Evolutionary conservation across 2,113 vertebrate genomes (phyloP).

Genomic region (Saimiri boliviensis): DNA sequence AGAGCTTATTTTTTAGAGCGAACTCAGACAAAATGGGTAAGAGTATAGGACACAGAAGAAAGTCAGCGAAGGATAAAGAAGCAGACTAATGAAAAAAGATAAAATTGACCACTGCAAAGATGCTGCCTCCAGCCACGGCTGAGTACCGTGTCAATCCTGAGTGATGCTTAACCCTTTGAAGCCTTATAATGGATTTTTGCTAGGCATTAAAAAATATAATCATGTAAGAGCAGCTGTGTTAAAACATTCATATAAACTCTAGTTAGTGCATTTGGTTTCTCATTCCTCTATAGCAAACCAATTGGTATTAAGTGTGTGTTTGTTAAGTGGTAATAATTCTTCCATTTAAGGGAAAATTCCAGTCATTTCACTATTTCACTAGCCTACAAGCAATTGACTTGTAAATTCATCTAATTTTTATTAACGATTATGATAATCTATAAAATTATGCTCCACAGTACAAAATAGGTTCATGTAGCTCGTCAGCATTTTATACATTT

Average conservation of each 20-base stretch:
- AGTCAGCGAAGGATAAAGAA: background rate
- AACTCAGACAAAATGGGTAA: background rate
- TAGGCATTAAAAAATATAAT: constrained; percentile 77
- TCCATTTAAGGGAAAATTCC: constrained; percentile 57
- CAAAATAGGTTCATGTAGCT: constrained; percentile 55
- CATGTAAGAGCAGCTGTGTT: constrained; percentile 73
- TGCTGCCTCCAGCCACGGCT: background rate
- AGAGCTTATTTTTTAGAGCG: background rate
- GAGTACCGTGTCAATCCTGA: background rate
- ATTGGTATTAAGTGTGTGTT: background rate
- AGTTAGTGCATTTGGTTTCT: constrained; percentile 67
- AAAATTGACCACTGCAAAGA: background rate
- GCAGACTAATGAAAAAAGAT: background rate
- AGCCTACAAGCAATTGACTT: constrained; percentile 71
- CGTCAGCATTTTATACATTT: constrained; percentile 46
- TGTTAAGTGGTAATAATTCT: constrained; percentile 68
- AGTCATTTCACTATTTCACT: constrained; percentile 79
- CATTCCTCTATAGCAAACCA: constrained; percentile 46
- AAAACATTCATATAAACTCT: constrained; percentile 77
- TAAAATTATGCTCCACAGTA: constrained; percentile 71
- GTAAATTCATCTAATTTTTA: constrained; percentile 80
- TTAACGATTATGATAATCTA: constrained; percentile 74
- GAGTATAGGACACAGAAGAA: background rate
- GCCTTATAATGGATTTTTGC: constrained; percentile 61
- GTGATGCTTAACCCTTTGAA: background rate